These are phyloP conservation scores for Ophioderma brevispina DNA, from an alignment of 35 echinoderm and acorn worm genomes.

Conservation along the genomic window DNA sequence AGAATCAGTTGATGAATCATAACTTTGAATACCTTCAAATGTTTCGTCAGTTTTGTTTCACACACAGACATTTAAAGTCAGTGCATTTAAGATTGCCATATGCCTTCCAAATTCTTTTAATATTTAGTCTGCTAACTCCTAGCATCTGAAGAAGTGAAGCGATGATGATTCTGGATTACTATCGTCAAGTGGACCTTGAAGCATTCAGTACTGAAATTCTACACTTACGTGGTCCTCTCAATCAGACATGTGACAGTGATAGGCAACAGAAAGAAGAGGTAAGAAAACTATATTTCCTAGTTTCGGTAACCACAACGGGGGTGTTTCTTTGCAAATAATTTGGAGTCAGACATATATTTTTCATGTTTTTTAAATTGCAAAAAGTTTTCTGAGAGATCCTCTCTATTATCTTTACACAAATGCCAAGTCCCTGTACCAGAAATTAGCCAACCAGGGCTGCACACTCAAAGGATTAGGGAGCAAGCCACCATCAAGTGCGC, in stretches of 20 bases:
- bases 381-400: too few species aligned
- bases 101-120: background rate
- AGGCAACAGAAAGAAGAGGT: constrained; percentile 98
- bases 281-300: too few species aligned
- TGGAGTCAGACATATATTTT: too few species aligned
- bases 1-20: too few species aligned
- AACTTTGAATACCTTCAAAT: too few species aligned
- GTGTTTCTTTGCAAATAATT: too few species aligned
- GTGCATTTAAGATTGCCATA: background rate
- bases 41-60: too few species aligned
- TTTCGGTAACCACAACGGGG: too few species aligned
- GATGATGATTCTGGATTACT: constrained; percentile 99
- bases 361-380: too few species aligned
- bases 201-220: constrained; percentile 86
- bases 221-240: constrained; percentile 83
- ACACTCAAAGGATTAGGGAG: constrained; percentile 99
- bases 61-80: background rate
- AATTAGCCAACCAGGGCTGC: constrained; percentile 85
- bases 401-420: too few species aligned
- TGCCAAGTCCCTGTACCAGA: constrained; percentile 93
- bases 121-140: background rate
- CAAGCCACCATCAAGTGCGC: constrained; percentile 86
- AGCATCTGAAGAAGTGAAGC: constrained; percentile 55
- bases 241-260: constrained; percentile 87
- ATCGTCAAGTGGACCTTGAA: constrained; percentile 89